Evolutionary conservation across 2,888 invertebrate species (phyloP).

Genomic region (Drosophila greeni): DNA sequence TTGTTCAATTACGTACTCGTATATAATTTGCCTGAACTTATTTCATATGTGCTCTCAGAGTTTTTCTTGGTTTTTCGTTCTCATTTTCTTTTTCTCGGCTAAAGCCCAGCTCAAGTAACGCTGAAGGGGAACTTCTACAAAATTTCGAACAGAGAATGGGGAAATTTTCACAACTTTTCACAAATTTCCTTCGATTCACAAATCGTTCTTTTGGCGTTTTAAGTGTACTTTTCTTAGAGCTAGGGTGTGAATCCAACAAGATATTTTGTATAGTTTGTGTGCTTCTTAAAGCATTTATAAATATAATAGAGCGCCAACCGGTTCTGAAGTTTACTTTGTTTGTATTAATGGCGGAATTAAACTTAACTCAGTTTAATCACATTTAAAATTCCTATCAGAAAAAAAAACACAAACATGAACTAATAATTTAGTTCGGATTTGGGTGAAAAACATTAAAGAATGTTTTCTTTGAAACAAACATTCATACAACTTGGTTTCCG

Average conservation of each 20-base stretch:
- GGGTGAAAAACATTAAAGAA: neutral
- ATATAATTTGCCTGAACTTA: slow-evolving; percentile 38
- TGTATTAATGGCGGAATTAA: slow-evolving; percentile 1
- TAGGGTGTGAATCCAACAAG: slow-evolving; percentile 5
- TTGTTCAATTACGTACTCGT: slow-evolving; percentile 26
- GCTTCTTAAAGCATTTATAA: neutral
- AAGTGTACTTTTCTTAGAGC: neutral
- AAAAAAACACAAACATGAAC: neutral
- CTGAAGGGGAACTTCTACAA: slow-evolving; percentile 10
- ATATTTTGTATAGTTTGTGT: slow-evolving; percentile 1
- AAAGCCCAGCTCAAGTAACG: slow-evolving; percentile 19
- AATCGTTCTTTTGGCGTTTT: slow-evolving; percentile 5
- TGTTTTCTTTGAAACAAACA: neutral
- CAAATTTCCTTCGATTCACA: neutral
- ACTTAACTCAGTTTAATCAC: neutral
- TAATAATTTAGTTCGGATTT: neutral
- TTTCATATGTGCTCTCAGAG: slow-evolving; percentile 49
- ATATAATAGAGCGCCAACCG: neutral
- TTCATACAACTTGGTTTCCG: slow-evolving; percentile 1
- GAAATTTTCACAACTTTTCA: neutral
- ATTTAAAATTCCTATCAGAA: neutral
- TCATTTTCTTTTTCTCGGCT: slow-evolving; percentile 2
- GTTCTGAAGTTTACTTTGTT: neutral
- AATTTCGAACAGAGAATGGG: neutral
- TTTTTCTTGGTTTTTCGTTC: slow-evolving; percentile 34